Evolutionary conservation across 2,888 invertebrate genomes (phyloP), one percentile per base, ranked within the genome.

Genomic region (Xestia c-nigrum): DNA sequence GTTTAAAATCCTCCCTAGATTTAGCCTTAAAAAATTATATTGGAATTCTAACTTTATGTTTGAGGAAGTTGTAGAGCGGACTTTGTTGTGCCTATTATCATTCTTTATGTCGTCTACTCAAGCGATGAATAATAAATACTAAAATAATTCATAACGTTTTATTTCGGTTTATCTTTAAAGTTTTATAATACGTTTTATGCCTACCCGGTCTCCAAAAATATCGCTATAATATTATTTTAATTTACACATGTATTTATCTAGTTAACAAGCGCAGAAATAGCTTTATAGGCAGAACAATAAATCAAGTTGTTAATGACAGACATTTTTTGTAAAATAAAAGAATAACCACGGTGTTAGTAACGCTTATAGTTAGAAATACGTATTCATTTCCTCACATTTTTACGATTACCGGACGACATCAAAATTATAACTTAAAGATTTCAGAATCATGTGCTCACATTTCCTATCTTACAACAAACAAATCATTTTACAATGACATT

Each of bases 371-470:
- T 83, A 83, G 82, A 74, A 80, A 78, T 73, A 73, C 81, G 74
- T 87, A 89, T 86, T 81, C 19, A 83, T 83, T 89, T 83, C 88
- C 80, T 77, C 55, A 52, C 31, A n/a, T 74, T 81, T 83, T 86
- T 52, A 89, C 76, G 88, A 85, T 70, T 73, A 71, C 73, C 86
- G 86, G 88, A 79, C 59, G 84, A 72, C 86, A 87, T 87, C 65
- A 85, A 89, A 74, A 52, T 72, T 31, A 70, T 76, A 82, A 80
- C 70, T 80, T 67, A 9, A 76, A 78, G 47, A 78, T 61, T 71
- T 71, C 43, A 59, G 59, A 83, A 80, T 66, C 72, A 76, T 67
- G n/a, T 84, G 31, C 47, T 74, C 52, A 72, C 55, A 69, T 73
- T 65, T 72, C 47, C 24, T 66, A 78, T 79, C 46, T 80, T 74